A percentile compares a stretch with the other conserved stretches of the same genome.
Conservation (phyloP, 1,140 invertebrate genomes). For the Atta colombica region DNA sequence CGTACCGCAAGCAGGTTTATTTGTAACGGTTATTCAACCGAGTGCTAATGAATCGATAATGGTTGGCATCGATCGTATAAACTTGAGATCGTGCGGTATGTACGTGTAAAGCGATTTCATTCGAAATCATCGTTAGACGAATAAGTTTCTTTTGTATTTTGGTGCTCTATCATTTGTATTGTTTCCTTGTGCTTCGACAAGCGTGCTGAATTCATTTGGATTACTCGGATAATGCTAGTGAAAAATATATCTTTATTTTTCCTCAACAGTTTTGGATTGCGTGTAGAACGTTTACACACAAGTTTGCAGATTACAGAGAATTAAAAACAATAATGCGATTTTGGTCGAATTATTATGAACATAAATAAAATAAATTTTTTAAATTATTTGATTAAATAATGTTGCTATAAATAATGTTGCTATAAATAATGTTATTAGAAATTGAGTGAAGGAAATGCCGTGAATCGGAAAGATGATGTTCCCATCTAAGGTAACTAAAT, state of each 20-base stretch:
- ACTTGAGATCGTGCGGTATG: slow-evolving; percentile 5
- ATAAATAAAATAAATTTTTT: slow-evolving; percentile 9
- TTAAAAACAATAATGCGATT: background rate
- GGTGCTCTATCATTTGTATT: slow-evolving; percentile 18
- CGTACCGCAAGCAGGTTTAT: slow-evolving; percentile 44
- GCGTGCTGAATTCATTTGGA: slow-evolving; percentile 21
- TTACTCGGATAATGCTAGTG: slow-evolving; percentile 7
- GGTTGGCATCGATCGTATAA: slow-evolving; percentile 40
- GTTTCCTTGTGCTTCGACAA: slow-evolving; percentile 23
- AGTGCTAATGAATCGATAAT: slow-evolving; percentile 63
- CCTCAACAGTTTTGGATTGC: background rate
- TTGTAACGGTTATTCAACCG: slow-evolving; percentile 23
- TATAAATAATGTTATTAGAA: background rate
- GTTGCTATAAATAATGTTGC: no score
- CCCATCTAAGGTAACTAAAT: slow-evolving; percentile 5
- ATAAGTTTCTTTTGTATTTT: slow-evolving; percentile 40
- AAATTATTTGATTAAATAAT: slow-evolving; percentile 4
- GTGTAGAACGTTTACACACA: background rate
- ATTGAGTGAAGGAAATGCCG: background rate
- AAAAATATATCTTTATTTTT: slow-evolving; percentile 16
- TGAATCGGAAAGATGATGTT: background rate
- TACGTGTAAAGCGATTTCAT: slow-evolving; percentile 23
- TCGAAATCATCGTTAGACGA: slow-evolving; percentile 18
- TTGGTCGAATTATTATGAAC: background rate
- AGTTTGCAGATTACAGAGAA: background rate